Evolutionary conservation across 2,113 vertebrate genomes (phyloP).

Genomic region (Puntigrus tetrazona): DNA sequence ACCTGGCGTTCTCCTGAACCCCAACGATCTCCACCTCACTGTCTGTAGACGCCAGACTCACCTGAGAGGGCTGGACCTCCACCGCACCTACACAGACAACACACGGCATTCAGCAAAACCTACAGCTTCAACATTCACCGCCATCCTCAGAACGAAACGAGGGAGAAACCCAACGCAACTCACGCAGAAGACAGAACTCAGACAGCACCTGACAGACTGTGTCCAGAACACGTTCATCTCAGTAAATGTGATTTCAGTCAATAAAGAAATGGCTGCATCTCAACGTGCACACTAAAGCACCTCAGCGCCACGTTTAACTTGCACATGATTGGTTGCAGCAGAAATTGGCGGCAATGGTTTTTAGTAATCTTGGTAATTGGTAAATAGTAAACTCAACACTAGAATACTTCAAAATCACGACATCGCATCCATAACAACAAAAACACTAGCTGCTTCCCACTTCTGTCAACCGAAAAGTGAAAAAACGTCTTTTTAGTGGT

Average conservation of each 20-base stretch:
- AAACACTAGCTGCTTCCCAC: background rate
- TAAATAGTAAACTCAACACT: no score
- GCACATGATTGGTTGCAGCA: background rate
- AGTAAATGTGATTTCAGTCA: background rate
- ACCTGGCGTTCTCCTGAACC: conserved; percentile 94
- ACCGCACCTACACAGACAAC: conserved; percentile 77
- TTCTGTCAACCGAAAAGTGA: background rate
- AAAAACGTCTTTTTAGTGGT: background rate
- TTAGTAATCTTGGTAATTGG: background rate
- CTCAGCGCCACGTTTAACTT: background rate
- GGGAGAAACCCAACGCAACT: background rate
- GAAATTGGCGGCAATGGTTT: background rate
- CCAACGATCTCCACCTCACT: conserved; percentile 97
- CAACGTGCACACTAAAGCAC: background rate
- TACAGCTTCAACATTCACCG: background rate
- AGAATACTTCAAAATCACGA: background rate
- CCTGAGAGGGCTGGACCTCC: conserved; percentile 84
- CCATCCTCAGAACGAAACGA: background rate
- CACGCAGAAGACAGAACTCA: background rate
- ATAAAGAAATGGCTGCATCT: background rate
- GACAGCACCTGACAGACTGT: background rate
- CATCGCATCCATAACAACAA: background rate
- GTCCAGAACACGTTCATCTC: background rate
- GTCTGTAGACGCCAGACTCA: conserved; percentile 88
- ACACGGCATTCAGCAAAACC: background rate